Percentiles rank a stretch among this genome's conserved stretches.
Conservation (phyloP, 2,113 vertebrate species). For the Ifrita kowaldi region DNA sequence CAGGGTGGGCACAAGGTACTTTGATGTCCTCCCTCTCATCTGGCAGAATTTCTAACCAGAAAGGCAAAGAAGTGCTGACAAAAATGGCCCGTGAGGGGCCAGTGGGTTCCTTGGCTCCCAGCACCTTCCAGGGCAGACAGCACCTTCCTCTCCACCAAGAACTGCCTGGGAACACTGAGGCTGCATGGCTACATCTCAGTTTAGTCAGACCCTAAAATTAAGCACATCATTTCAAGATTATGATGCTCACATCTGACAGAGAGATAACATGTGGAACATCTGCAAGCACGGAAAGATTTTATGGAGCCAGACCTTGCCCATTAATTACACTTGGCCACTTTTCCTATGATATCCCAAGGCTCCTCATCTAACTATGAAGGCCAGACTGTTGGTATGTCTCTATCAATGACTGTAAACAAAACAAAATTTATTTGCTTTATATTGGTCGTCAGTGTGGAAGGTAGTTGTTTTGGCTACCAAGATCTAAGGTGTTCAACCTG, state of each 20-base stretch:
- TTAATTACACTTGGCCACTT: neutral
- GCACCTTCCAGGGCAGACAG: neutral
- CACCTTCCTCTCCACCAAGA: neutral
- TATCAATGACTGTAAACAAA: neutral
- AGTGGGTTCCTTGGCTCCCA: neutral
- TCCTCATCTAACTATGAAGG: neutral
- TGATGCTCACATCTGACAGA: neutral
- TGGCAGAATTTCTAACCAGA: neutral
- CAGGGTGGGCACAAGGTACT: neutral
- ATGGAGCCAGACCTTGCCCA: neutral
- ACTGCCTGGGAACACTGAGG: neutral
- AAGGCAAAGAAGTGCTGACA: neutral
- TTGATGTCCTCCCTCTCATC: neutral
- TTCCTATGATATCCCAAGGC: neutral
- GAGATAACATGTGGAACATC: neutral
- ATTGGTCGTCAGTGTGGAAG: neutral
- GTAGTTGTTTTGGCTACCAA: neutral
- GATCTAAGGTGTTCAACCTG: neutral
- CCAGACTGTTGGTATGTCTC: neutral
- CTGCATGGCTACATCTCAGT: neutral
- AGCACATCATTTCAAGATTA: neutral
- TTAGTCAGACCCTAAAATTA: neutral
- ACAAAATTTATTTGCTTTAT: neutral
- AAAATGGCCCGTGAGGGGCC: accelerated
- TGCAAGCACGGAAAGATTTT: neutral